Evolutionary conservation across 2,113 vertebrate species (phyloP).

Genomic region (Urocolius indicus): DNA sequence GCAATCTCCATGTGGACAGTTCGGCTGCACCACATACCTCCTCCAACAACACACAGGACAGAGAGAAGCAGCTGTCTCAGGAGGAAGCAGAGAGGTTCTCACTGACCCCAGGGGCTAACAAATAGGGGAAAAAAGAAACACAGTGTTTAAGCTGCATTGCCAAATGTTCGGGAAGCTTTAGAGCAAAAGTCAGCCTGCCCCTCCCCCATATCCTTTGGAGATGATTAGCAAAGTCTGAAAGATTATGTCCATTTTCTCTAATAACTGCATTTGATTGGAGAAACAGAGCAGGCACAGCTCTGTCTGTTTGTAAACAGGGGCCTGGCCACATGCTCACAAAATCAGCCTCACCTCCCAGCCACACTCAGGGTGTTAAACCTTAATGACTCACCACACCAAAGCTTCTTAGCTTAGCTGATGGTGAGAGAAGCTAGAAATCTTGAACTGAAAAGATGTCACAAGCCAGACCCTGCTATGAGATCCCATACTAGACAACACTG

Average conservation of each 20-base stretch:
- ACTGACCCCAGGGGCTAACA: neutral
- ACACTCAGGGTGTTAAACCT: neutral
- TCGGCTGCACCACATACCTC: neutral
- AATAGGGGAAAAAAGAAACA: neutral
- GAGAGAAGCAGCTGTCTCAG: neutral
- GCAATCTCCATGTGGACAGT: neutral
- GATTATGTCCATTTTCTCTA: neutral
- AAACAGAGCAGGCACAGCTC: neutral
- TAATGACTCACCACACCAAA: neutral
- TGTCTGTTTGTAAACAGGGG: neutral
- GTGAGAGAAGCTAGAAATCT: neutral
- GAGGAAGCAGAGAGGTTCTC: neutral
- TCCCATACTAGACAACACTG: neutral
- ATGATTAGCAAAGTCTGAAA: neutral
- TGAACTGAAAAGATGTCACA: neutral
- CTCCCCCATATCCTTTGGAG: neutral
- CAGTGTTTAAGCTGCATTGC: neutral
- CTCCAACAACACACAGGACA: rapidly evolving
- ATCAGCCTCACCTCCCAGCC: neutral
- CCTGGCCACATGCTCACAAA: neutral
- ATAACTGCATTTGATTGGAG: neutral
- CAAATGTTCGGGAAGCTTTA: neutral
- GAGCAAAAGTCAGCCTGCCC: neutral
- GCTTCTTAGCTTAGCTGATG: neutral
- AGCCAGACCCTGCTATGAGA: neutral